Conservation (phyloP, 1,140 invertebrate species). For the Formica exsecta region DNA sequence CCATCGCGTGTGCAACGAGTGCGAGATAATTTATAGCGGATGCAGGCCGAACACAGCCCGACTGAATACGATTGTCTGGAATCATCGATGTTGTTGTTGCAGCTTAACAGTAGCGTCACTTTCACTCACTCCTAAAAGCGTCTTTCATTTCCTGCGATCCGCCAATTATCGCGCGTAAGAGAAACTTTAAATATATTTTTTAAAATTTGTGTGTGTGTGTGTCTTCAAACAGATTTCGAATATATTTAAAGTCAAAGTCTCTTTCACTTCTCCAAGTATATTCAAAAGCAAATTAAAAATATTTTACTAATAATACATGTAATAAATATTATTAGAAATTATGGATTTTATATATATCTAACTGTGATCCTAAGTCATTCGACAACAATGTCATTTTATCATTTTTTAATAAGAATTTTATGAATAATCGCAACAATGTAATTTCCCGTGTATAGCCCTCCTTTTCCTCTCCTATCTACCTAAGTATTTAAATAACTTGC, state of each 20-base stretch:
- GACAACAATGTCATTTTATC: background rate
- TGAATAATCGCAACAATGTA: constrained; percentile 7
- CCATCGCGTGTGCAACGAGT: background rate
- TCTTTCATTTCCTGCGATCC: background rate
- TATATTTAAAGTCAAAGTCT: background rate
- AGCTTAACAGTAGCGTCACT: constrained; percentile 12
- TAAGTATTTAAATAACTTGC: constrained; percentile 32
- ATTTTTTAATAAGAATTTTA: background rate
- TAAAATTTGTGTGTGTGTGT: background rate
- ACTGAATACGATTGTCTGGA: constrained; percentile 29
- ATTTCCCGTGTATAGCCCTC: background rate
- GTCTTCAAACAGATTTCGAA: background rate
- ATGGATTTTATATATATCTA: background rate
- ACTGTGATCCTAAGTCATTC: background rate
- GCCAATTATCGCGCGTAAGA: constrained; percentile 27
- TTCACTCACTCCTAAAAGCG: constrained; percentile 30
- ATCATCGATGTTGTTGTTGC: constrained; percentile 13
- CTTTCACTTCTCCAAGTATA: background rate
- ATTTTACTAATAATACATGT: background rate
- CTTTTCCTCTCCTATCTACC: too few relatives aligned
- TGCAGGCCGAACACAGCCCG: background rate
- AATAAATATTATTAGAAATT: background rate
- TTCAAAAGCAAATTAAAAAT: background rate
- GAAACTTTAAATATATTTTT: background rate
- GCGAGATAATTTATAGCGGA: constrained; percentile 42